Percentiles rank a stretch among this genome's conserved stretches.
phyloP scores from a whole-genome alignment of 2,888 invertebrate species.

The Theristus sp. region DNA sequence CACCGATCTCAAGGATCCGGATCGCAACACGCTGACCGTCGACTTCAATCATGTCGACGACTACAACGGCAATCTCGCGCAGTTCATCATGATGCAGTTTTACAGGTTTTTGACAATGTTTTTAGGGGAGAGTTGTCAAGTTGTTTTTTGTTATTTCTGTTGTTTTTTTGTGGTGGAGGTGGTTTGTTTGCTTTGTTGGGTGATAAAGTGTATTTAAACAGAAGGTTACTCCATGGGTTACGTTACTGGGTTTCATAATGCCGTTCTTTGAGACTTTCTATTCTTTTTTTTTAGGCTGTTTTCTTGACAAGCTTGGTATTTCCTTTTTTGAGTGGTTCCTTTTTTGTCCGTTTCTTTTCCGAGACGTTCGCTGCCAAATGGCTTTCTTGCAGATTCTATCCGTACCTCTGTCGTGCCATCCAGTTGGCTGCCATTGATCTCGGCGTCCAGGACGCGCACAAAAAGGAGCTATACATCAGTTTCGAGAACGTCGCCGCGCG shows the following conservation, averaged over 20 bases:
- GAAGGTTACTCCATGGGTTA: no score
- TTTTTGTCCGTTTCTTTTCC: neutral
- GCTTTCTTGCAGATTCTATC: slow-evolving; percentile 55
- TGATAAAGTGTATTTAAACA: no score
- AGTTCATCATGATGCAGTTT: slow-evolving; percentile 51
- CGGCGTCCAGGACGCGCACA: slow-evolving; percentile 26
- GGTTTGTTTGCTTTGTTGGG: neutral
- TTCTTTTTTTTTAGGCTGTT: no score
- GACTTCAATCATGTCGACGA: neutral
- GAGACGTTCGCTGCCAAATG: no score
- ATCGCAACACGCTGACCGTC: neutral
- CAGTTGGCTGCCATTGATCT: slow-evolving; percentile 14
- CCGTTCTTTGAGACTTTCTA: no score
- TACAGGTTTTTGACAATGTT: slow-evolving; percentile 47
- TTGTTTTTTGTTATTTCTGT: neutral
- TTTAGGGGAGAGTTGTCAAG: no score
- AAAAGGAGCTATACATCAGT: slow-evolving; percentile 80
- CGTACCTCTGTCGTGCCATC: slow-evolving; percentile 79
- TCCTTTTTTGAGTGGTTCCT: no score
- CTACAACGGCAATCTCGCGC: neutral
- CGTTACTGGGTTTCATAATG: no score
- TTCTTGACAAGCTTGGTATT: slow-evolving; percentile 7
- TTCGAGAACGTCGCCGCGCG: slow-evolving; percentile 76
- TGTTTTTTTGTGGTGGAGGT: no score
- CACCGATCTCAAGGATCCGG: neutral